These are phyloP conservation scores for Drosophila parthenogenetica DNA, from an alignment of 2,888 invertebrate species.

Conservation along the genomic window DNA sequence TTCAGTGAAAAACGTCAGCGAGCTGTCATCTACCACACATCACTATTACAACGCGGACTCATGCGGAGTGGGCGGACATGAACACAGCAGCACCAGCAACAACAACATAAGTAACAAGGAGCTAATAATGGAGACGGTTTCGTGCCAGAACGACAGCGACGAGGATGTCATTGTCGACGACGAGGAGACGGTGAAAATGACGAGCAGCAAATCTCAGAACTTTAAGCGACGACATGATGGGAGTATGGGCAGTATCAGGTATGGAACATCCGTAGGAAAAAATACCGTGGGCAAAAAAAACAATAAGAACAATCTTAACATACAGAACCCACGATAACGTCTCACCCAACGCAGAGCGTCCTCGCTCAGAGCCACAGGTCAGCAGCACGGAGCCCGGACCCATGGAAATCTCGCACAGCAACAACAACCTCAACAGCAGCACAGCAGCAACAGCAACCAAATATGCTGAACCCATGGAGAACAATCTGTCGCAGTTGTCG, in stretches of 20 bases:
- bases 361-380: constrained; percentile 84
- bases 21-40: constrained; percentile 84
- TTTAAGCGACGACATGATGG: constrained; percentile 83
- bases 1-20: constrained; percentile 84
- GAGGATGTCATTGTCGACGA: constrained; percentile 85
- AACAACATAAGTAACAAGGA: constrained; percentile 75
- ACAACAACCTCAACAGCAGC: constrained; percentile 86
- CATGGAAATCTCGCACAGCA: constrained; percentile 77
- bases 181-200: constrained; percentile 83
- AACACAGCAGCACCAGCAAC: constrained; percentile 45
- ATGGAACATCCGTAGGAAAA: background rate
- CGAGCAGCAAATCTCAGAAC: constrained; percentile 58
- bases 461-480: constrained; percentile 70
- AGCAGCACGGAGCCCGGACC: constrained; percentile 83
- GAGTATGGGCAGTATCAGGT: constrained; percentile 81
- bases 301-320: background rate
- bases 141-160: constrained; percentile 84
- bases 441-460: constrained; percentile 67
- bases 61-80: constrained; percentile 75
- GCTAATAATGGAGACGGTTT: constrained; percentile 77
- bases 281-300: background rate
- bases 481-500: constrained; percentile 84
- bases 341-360: constrained; percentile 82
- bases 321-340: constrained; percentile 77
- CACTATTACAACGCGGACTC: constrained; percentile 85